Base-by-base conservation (phyloP, 2,888 invertebrate genomes). In the Platerodrilus igneus region DNA sequence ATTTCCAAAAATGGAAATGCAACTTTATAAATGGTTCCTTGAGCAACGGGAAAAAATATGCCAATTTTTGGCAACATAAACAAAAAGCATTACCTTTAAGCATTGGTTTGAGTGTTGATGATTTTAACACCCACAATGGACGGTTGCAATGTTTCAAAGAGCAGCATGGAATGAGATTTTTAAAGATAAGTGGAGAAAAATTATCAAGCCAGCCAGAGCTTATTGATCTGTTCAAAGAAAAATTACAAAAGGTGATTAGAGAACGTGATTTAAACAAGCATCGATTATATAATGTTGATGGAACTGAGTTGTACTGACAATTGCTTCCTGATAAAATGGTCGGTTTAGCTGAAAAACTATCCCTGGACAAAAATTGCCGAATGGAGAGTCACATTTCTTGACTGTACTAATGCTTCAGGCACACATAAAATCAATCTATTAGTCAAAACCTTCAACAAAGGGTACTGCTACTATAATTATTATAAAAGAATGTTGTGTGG, bases 221-320 rank as follows among this genome's bases (percentile, higher is more conserved):
- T 11, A 23, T 45, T 16, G 29, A 43, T 23, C 41, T 28, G 4
- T 45, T 45, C 26, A 45, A 33, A 45, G 25, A 35, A 28, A 22
- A 21, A 16, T 22, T 45, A 13, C 17, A n/a, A 14, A 13, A 19
- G 13, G 13, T 17, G 14, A 38, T 45, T 6, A 19, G 38, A 27
- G 19, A 42, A 11, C 19, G 27, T 28, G 35, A 30, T 31, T 27
- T 41, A 16, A 44, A 10, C 16, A 22, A 28, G 23, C 7, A 42
- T 14, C 46, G 48, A 36, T 17, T 50, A 7, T 48, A 40, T 20
- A 51, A 51, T 36, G 47, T 46, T 8, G 43, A 49, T 33, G 50
- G 51, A 25, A 43, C 46, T 7, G 42, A 41, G 5, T 37, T 51
- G 26, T 46, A 37, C 32, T 51, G 50, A 42, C 38, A 43, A 37